Conservation (phyloP, 2,888 invertebrate species). For the Plebejus anna region DNA sequence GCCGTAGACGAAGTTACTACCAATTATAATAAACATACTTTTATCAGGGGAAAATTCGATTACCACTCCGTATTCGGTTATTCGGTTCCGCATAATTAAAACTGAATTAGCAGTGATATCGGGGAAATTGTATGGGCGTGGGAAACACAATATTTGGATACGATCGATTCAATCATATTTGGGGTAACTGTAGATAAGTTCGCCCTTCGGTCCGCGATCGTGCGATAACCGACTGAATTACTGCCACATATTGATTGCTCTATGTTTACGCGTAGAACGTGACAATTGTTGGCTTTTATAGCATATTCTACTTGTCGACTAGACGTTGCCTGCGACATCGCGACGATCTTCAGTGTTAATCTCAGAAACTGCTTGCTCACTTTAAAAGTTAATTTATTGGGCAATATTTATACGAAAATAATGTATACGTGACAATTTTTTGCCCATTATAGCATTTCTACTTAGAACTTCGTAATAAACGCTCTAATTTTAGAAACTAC, state of each 20-base stretch:
- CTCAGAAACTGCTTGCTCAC: no score
- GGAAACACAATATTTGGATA: constrained; percentile 15
- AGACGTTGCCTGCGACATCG: background rate
- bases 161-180: constrained; percentile 14
- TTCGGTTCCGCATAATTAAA: constrained; percentile 1
- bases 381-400: no score
- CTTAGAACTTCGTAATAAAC: no score
- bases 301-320: background rate
- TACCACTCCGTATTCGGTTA: background rate
- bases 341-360: no score
- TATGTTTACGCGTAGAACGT: constrained; percentile 4
- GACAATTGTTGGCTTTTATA: background rate
- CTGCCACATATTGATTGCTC: constrained; percentile 1
- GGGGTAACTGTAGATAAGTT: constrained; percentile 21
- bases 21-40: no score
- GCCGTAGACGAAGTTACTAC: no score
- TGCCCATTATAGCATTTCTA: no score
- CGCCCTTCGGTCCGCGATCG: constrained; percentile 16
- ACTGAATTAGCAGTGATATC: background rate
- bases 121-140: background rate
- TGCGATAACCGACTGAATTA: constrained; percentile 2
- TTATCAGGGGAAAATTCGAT: background rate
- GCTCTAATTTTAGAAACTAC: no score
- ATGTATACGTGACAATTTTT: no score
- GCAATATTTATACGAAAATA: no score